Conservation (phyloP, 2,888 invertebrate genomes). For the Hemicrepidius hirtus region DNA sequence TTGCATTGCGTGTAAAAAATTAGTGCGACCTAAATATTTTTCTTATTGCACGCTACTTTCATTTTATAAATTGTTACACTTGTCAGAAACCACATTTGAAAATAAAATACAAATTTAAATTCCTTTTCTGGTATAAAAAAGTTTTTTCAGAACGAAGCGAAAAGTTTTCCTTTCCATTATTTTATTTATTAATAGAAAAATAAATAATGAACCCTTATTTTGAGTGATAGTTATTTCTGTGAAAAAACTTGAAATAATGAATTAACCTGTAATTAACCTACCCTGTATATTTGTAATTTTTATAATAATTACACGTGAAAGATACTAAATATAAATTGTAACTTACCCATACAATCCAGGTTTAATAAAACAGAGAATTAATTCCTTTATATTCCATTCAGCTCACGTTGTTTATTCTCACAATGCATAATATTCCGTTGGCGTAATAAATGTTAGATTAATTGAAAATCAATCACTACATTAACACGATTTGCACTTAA, state of each 20-base stretch:
- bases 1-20: background rate
- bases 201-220: too few species aligned
- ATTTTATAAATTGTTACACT: background rate
- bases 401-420: constrained; percentile 15
- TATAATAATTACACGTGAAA: too few species aligned
- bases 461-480: constrained; percentile 20
- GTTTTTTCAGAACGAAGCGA: too few species aligned
- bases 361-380: constrained; percentile 8
- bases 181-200: too few species aligned
- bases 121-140: too few species aligned
- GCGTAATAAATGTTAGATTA: constrained; percentile 19
- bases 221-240: too few species aligned
- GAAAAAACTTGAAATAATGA: too few species aligned
- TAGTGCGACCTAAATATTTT: background rate
- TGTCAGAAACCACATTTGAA: background rate
- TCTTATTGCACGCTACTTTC: background rate
- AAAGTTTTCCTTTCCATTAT: too few species aligned
- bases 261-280: too few species aligned
- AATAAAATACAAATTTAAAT: background rate
- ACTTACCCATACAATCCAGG: constrained; percentile 26
- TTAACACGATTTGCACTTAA: constrained; percentile 17
- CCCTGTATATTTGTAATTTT: too few species aligned
- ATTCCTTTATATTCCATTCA: constrained; percentile 31
- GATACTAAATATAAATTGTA: background rate
- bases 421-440: constrained; percentile 16